These are phyloP conservation scores for Gastrophryne carolinensis DNA, from an alignment of 2,797 vertebrate species.

Conservation along the genomic window DNA sequence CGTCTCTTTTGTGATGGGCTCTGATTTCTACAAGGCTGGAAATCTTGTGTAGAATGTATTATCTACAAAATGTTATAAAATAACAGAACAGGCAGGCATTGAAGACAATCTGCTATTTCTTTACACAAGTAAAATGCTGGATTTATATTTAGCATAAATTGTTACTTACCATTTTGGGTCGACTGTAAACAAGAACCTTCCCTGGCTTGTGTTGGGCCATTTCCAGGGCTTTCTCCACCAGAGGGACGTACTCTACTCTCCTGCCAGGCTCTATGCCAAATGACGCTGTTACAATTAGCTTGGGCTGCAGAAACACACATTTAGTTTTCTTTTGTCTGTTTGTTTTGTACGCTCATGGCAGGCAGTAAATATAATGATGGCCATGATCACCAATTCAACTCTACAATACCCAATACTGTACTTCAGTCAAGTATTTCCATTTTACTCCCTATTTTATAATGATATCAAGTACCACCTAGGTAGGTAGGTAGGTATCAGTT, in stretches of 20 bases:
- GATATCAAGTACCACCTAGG: too few species aligned
- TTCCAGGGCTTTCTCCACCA: slow-evolving; percentile 85
- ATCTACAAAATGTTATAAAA: neutral
- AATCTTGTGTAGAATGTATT: neutral
- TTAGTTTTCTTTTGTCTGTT: neutral
- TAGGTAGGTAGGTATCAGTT: too few species aligned
- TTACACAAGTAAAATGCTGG: neutral
- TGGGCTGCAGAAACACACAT: slow-evolving; percentile 75
- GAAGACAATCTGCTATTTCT: neutral
- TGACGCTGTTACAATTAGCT: slow-evolving; percentile 86
- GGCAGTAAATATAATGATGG: too few species aligned
- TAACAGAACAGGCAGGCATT: neutral
- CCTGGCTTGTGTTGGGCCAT: slow-evolving; percentile 77
- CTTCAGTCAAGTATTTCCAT: too few species aligned
- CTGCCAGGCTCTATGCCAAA: slow-evolving; percentile 92
- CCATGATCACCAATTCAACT: too few species aligned
- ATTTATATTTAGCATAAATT: too few species aligned
- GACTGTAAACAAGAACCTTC: slow-evolving; percentile 87
- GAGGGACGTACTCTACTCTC: slow-evolving; percentile 85
- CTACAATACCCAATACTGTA: too few species aligned
- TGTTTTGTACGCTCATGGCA: too few species aligned
- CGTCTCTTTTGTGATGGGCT: neutral
- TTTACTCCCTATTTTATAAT: too few species aligned
- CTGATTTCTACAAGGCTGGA: neutral
- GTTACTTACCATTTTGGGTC: slow-evolving; percentile 81